Base-by-base conservation (phyloP, 2,113 vertebrate genomes). In the Oncorhynchus tshawytscha region DNA sequence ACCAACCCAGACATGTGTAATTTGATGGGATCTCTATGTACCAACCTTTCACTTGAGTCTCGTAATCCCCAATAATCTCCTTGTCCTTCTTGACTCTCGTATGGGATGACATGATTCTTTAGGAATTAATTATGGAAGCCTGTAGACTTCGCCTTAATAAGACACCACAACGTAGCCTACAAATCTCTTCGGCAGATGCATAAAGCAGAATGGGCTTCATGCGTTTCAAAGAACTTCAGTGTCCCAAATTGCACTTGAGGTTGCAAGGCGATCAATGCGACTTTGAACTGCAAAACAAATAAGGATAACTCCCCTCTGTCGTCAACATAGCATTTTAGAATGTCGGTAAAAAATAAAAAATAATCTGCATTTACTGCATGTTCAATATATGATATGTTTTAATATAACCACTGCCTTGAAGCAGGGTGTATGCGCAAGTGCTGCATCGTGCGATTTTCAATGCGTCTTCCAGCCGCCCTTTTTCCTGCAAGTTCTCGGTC, bases 21-120 rank as follows among this genome's bases (percentile, higher is more conserved):
- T 45, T 11, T 45, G 9, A 45, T 45, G 9, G 9, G 39, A 45
- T 45, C 39, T 11, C 39, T 45, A 45, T 45, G 39, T 45, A 45
- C 39, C 39, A 73, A 97, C 96, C 96, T 96, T 97, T 97, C 75
- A 97, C 95, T 93, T 98, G 96, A 78, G 96, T 96, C 90, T 98
- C 96, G 92, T 98, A 98, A 84, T 98, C 96, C 0, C 94, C 94
- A 73, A 96, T 97, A 90, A 98, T 98, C 91, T 98, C 96, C 94
- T 98, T 98, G 95, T 98, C 96, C 93, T 98, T 98, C 95, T 96
- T 98, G 91, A 95, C 95, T 94, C 94, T 96, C 81, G 93, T 93
- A 85, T 96, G 96, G 84, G 95, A 95, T 94, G 95, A 95, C 96
- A 97, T 97, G 88, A 91, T 95, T 83, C 77, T 62, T 75, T 4